Conservation (phyloP, 2,888 invertebrate species). For the Ophonus ardosiacus region DNA sequence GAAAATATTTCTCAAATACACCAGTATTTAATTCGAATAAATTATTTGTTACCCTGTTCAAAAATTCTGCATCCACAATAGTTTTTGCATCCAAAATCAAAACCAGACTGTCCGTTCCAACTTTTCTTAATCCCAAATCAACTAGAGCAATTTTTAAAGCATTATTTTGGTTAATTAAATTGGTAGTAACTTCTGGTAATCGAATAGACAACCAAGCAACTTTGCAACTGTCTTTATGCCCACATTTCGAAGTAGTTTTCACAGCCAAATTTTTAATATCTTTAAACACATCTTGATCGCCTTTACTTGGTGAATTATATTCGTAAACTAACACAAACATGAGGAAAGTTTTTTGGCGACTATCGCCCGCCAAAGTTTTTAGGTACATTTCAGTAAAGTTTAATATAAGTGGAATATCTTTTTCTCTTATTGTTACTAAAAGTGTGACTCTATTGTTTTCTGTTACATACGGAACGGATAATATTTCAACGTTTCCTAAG, state of each 20-base stretch:
- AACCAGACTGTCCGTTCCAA: constrained; percentile 85
- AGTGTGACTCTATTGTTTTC: constrained; percentile 91
- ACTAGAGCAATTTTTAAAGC: constrained; percentile 79
- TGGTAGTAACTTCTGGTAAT: constrained; percentile 74
- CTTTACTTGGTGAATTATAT: constrained; percentile 81
- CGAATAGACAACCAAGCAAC: constrained; percentile 84
- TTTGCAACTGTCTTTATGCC: constrained; percentile 81
- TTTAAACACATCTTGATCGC: constrained; percentile 79
- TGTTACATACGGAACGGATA: constrained; percentile 96
- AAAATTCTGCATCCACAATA: constrained; percentile 88
- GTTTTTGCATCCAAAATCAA: constrained; percentile 83
- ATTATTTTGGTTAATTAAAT: constrained; percentile 67
- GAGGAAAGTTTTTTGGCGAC: constrained; percentile 88
- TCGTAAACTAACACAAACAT: constrained; percentile 86
- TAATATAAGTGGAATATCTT: constrained; percentile 78
- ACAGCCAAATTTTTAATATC: constrained; percentile 82
- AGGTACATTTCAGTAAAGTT: constrained; percentile 87
- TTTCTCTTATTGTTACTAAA: constrained; percentile 83
- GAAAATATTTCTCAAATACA: constrained; percentile 61
- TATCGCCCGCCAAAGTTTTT: constrained; percentile 82
- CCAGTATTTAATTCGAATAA: constrained; percentile 39
- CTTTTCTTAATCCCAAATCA: constrained; percentile 84
- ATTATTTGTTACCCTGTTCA: constrained; percentile 84
- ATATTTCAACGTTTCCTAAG: constrained; percentile 91
- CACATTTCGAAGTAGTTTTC: constrained; percentile 81